phyloP scores from a whole-genome alignment of 2,113 vertebrate genomes.

The Hypanus sabinus region DNA sequence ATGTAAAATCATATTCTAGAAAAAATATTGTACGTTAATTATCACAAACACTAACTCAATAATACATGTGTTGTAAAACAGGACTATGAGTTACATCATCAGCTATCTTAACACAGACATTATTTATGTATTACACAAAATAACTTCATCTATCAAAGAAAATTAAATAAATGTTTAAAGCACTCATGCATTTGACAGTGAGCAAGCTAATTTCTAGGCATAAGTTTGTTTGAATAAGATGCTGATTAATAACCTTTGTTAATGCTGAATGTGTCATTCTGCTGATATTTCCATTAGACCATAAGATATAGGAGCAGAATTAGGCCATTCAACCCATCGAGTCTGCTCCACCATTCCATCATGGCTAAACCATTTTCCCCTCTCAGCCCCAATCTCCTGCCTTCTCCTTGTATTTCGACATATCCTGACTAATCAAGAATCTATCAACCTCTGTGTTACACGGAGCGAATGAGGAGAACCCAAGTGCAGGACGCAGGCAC shows the following conservation, averaged over 20 bases:
- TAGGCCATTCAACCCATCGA: too few species aligned
- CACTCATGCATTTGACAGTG: neutral
- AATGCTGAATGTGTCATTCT: neutral
- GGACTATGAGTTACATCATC: neutral
- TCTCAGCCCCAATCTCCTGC: too few species aligned
- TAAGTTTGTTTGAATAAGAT: neutral
- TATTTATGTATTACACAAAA: neutral
- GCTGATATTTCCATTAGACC: neutral
- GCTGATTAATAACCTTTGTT: neutral
- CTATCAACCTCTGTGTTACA: too few species aligned
- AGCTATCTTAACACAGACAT: neutral
- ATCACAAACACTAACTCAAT: neutral
- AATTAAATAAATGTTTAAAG: neutral
- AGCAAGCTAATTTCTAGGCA: neutral
- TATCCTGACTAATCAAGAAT: too few species aligned
- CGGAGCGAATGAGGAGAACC: too few species aligned
- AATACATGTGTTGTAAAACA: neutral
- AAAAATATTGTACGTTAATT: neutral
- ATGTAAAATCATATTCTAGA: neutral
- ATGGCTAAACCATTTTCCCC: too few species aligned
- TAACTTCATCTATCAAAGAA: neutral
- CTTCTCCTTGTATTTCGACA: too few species aligned
- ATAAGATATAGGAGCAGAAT: too few species aligned
- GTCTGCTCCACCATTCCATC: too few species aligned
- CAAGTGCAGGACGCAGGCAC: too few species aligned